Percentiles rank a stretch among this genome's conserved stretches.
Evolutionary conservation across 2,888 invertebrate species (phyloP).

Genomic region (Baronia brevicornis): DNA sequence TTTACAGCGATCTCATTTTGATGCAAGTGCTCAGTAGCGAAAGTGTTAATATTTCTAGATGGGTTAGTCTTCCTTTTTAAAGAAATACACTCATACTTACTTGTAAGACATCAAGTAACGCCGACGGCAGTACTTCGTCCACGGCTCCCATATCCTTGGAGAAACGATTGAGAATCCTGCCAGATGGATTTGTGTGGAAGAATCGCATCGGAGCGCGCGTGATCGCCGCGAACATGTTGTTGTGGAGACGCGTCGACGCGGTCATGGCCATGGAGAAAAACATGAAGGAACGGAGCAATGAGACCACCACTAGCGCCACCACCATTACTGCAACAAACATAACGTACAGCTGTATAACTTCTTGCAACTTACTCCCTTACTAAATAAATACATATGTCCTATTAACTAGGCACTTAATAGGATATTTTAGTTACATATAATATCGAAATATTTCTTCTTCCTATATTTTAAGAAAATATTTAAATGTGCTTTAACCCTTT

Average conservation of each 20-base stretch:
- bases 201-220: slow-evolving; percentile 89
- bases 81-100: slow-evolving; percentile 29
- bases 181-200: slow-evolving; percentile 91
- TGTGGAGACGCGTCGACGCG: slow-evolving; percentile 86
- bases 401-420: too few relatives aligned
- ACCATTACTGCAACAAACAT: slow-evolving; percentile 53
- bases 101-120: slow-evolving; percentile 78
- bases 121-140: slow-evolving; percentile 78
- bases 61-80: too few relatives aligned
- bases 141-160: slow-evolving; percentile 90
- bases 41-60: too few relatives aligned
- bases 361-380: neutral
- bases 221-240: slow-evolving; percentile 88
- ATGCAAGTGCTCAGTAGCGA: too few relatives aligned
- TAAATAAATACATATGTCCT: too few relatives aligned
- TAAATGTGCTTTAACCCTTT: too few relatives aligned
- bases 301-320: slow-evolving; percentile 60
- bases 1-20: too few relatives aligned
- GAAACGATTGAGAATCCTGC: slow-evolving; percentile 89
- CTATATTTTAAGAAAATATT: too few relatives aligned
- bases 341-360: neutral
- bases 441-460: too few relatives aligned
- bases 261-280: slow-evolving; percentile 81
- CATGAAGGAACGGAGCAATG: slow-evolving; percentile 69
- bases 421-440: too few relatives aligned